A percentile compares a stretch with the other conserved stretches of the same genome.
Conservation (phyloP, 2,113 vertebrate genomes). For the Anoplopoma fimbria region DNA sequence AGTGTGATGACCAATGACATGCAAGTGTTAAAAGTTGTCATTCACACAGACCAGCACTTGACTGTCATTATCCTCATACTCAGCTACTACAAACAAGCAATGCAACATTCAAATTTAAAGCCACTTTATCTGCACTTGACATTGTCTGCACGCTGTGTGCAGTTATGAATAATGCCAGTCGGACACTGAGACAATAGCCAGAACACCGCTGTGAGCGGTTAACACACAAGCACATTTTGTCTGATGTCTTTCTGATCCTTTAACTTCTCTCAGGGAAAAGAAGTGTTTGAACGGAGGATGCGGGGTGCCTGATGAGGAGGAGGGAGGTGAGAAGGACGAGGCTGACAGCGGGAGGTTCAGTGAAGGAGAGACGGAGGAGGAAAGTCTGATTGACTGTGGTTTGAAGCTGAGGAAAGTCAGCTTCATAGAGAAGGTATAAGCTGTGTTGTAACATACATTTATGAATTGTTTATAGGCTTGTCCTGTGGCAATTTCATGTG, state of each 20-base stretch:
- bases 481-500: neutral
- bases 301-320: constrained; percentile 90
- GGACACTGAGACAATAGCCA: constrained; percentile 13
- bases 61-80: neutral
- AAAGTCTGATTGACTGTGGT: constrained; percentile 90
- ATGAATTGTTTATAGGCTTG: neutral
- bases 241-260: constrained; percentile 35
- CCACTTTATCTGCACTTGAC: constrained; percentile 27
- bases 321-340: constrained; percentile 90
- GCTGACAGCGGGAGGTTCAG: constrained; percentile 85
- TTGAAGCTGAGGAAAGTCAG: constrained; percentile 95
- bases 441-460: neutral
- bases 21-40: neutral
- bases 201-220: constrained; percentile 15
- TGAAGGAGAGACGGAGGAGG: constrained; percentile 89
- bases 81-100: neutral
- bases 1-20: neutral
- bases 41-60: constrained; percentile 3
- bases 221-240: neutral
- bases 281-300: constrained; percentile 95
- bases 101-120: neutral
- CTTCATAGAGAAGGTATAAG: constrained; percentile 89
- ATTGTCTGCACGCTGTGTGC: neutral
- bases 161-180: constrained; percentile 44
- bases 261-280: constrained; percentile 77